phyloP scores from a whole-genome alignment of 2,113 vertebrate genomes.

The Tragelaphus scriptus region DNA sequence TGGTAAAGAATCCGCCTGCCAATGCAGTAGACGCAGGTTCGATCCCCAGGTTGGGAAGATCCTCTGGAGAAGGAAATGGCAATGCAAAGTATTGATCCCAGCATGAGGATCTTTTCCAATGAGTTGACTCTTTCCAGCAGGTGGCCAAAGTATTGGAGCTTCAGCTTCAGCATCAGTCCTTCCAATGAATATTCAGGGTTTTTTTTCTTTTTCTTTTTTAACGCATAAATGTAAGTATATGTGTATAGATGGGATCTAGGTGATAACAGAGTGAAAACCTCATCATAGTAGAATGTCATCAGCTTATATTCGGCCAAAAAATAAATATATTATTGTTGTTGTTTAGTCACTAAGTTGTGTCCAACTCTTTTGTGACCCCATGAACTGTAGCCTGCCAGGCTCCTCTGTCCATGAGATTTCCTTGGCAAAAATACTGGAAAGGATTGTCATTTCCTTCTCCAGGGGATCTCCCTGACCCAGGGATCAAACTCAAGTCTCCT shows the following conservation, averaged over 20 bases:
- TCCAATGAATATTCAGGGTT: not conserved
- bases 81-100: not conserved
- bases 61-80: not conserved
- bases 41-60: not conserved
- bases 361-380: not conserved
- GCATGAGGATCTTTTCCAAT: not conserved
- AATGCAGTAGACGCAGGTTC: not conserved
- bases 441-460: not conserved
- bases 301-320: not conserved
- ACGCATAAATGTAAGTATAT: not conserved
- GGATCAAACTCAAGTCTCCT: not conserved
- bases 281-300: not conserved
- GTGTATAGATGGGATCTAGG: not conserved
- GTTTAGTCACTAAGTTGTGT: not conserved
- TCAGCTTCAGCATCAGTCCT: not conserved
- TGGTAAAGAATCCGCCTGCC: not conserved
- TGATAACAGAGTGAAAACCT: not conserved
- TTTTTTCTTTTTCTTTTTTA: not conserved
- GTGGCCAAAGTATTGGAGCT: not conserved
- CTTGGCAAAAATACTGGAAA: not conserved
- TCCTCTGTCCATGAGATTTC: not conserved
- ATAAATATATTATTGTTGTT: not conserved
- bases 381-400: not conserved
- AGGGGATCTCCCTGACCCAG: not conserved
- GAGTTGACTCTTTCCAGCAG: not conserved